These are phyloP conservation scores for Tanaodytes sp. DNA, from an alignment of 2,888 invertebrate species.

Conservation along the genomic window DNA sequence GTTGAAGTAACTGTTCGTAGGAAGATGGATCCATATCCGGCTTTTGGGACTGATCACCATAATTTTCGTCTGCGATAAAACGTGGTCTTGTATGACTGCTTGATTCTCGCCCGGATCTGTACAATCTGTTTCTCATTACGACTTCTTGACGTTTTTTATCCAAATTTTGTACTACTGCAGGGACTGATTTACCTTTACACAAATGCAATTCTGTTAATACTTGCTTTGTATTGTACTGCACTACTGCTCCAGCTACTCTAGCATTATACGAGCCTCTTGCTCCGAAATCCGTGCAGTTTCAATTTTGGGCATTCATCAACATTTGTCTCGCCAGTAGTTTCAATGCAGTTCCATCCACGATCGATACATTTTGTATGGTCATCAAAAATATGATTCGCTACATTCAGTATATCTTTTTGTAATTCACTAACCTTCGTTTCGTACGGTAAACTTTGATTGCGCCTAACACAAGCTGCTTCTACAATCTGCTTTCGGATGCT, in stretches of 20 bases:
- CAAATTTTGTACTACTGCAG: background rate
- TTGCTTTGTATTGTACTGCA: background rate
- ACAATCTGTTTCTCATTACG: background rate
- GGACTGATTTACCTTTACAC: background rate
- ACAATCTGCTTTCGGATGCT: background rate
- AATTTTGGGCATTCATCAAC: too few relatives aligned
- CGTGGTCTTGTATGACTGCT: too few relatives aligned
- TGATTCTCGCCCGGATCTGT: background rate
- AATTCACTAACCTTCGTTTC: background rate
- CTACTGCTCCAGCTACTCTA: background rate
- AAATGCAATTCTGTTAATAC: background rate
- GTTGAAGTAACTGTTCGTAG: too few relatives aligned
- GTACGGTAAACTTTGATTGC: too few relatives aligned
- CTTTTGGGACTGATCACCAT: too few relatives aligned
- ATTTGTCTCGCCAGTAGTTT: too few relatives aligned
- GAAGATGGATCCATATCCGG: too few relatives aligned
- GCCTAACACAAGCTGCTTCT: too few relatives aligned
- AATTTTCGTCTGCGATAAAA: too few relatives aligned
- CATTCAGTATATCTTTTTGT: constrained; percentile 30
- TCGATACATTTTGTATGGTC: constrained; percentile 14
- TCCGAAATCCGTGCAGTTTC: too few relatives aligned
- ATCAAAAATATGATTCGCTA: constrained; percentile 35
- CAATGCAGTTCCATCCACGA: constrained; percentile 9
- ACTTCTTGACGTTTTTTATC: background rate
- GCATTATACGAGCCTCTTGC: constrained; percentile 2